phyloP scores from a whole-genome alignment of 2,888 invertebrate species.

The Leucophenga montana region DNA sequence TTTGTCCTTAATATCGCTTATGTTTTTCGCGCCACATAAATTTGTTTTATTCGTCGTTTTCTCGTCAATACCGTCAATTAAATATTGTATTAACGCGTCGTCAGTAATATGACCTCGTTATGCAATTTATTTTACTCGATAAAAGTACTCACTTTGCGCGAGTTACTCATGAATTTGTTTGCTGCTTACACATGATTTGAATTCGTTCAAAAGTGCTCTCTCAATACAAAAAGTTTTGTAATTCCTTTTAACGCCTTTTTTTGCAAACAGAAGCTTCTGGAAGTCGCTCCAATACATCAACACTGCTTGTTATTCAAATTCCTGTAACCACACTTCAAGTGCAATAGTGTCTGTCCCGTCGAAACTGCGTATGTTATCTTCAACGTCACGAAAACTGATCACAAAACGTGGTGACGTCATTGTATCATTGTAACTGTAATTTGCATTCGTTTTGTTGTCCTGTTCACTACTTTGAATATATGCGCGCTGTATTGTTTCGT shows the following conservation, averaged over 20 bases:
- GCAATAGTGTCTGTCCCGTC: not conserved
- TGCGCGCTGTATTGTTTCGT: too few species aligned
- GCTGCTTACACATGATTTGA: constrained; percentile 2
- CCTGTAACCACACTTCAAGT: not conserved
- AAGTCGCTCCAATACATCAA: not conserved
- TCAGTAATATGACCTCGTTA: not conserved
- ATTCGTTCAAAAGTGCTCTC: not conserved
- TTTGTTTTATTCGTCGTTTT: too few species aligned
- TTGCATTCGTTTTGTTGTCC: too few species aligned
- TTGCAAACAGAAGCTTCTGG: not conserved
- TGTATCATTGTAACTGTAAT: not conserved
- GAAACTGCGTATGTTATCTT: not conserved
- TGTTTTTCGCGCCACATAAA: too few species aligned
- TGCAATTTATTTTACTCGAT: not conserved
- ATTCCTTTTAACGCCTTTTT: constrained; percentile 2
- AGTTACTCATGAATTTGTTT: not conserved
- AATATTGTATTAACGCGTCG: not conserved
- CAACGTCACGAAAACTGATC: not conserved
- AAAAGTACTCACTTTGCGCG: not conserved
- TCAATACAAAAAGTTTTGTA: not conserved
- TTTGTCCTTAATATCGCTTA: not conserved
- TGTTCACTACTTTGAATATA: too few species aligned
- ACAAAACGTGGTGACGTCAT: not conserved
- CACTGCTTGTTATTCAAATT: not conserved
- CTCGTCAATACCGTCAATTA: not conserved